Conservation (phyloP, 2,797 vertebrate genomes). For the Sebastes nivosus region DNA sequence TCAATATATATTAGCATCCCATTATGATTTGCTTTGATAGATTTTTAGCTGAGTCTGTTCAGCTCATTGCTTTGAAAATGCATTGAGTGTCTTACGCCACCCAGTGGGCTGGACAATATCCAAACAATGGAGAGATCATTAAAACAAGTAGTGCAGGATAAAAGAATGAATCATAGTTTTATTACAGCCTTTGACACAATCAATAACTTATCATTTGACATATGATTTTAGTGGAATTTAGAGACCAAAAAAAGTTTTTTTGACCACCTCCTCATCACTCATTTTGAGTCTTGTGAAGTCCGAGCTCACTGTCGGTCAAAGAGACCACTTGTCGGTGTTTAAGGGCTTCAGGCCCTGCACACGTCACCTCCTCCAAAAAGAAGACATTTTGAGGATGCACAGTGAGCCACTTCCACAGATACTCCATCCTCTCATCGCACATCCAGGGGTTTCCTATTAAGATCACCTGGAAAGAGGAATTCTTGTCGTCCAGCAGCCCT, state of each 20-base stretch:
- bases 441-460: conserved; percentile 72
- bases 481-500: conserved; percentile 54
- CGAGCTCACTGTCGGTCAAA: conserved; percentile 49
- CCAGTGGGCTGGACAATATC: conserved; percentile 41
- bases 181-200: conserved; percentile 4
- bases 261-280: background rate
- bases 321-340: conserved; percentile 38
- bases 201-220: background rate
- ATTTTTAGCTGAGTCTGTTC: background rate
- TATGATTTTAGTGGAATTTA: background rate
- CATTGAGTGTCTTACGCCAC: conserved; percentile 34
- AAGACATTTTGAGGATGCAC: conserved; percentile 32
- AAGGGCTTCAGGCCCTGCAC: conserved; percentile 58
- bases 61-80: background rate
- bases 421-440: conserved; percentile 65
- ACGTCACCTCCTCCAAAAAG: conserved; percentile 65
- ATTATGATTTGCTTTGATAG: background rate
- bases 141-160: background rate
- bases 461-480: conserved; percentile 23
- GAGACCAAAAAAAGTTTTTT: background rate
- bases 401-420: conserved; percentile 74
- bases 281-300: background rate
- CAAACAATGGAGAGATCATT: background rate
- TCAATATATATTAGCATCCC: background rate
- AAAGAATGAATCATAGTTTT: background rate